Evolutionary conservation across 2,113 vertebrate genomes (phyloP), one percentile per base, ranked within the genome.

Genomic region (Hypomesus transpacificus): DNA sequence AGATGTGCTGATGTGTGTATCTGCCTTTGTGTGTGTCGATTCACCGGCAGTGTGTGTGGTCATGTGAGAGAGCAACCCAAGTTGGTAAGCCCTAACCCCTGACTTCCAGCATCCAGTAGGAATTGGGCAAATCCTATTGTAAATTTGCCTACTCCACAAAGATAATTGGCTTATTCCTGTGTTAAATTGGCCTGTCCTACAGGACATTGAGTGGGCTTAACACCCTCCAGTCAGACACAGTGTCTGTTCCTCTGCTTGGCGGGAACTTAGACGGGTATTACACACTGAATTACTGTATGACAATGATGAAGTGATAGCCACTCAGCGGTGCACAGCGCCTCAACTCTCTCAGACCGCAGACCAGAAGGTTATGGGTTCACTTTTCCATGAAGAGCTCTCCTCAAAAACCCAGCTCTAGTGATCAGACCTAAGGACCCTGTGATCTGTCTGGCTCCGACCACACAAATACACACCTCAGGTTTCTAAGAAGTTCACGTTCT

Each of bases 131-230:
- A 89, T 89, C 87, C 87, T 85, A 79, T 86, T 88, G 88, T 88
- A 86, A 87, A 85, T 85, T 68, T 87, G 86, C 80, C 84, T 79
- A 71, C 82, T 81, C 78, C 77, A 77, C 71, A 74, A 84, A 86
- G 88, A 89, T 91, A 90, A 90, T 89, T 88, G 88, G 89, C 89
- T 91, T 89, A 89, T 86, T 90, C 87, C 87, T 87, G 85, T 83
- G 87, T 87, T 90, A 87, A 89, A 87, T 82, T 75, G 82, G 85
- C 71, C 71, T 46, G 71, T 90, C 89, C 88, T 89, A 70, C 81
- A 87, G 89, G 89, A 88, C 79, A 75, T 68, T 56, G 86, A 75
- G 76, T 81, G 87, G 87, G 86, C 85, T 89, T 80, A 86, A 66
- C 80, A 73, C 81, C 75, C 80, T 73, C 79, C 26, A 68, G 68